Evolutionary conservation across 2,113 vertebrate genomes (phyloP).

Genomic region (Oophaga pumilio): DNA sequence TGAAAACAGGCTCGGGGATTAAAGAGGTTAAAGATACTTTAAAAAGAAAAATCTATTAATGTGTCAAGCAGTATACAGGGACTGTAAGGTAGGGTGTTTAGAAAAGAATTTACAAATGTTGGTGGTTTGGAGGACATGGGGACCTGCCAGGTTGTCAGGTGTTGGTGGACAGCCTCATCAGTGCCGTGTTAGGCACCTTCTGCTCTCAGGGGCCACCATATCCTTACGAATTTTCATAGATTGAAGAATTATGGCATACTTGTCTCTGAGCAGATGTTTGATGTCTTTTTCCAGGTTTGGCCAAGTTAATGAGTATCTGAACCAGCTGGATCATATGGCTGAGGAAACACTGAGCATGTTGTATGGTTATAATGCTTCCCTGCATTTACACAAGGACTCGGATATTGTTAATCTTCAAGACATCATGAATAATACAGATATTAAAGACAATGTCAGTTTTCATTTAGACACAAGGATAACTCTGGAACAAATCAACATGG

Average conservation of each 20-base stretch:
- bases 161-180: not conserved
- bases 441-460: conserved; percentile 45
- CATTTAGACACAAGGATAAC: conserved; percentile 59
- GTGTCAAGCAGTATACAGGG: too few species aligned
- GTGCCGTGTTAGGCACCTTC: not conserved
- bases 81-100: too few species aligned
- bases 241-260: not conserved
- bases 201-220: not conserved
- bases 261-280: not conserved
- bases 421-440: not conserved
- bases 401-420: not conserved
- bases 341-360: conserved; percentile 59
- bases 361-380: conserved; percentile 59
- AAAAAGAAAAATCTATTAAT: too few species aligned
- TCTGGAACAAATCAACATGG: conserved; percentile 55
- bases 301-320: conserved; percentile 56
- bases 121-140: too few species aligned
- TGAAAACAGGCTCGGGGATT: too few species aligned
- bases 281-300: conserved; percentile 61
- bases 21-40: too few species aligned
- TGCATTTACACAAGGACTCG: not conserved
- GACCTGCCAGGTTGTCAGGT: too few species aligned
- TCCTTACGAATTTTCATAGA: not conserved
- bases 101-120: too few species aligned
- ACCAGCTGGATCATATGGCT: conserved; percentile 66